Conservation (phyloP, 2,888 invertebrate genomes). For the Mechanitis messenoides region DNA sequence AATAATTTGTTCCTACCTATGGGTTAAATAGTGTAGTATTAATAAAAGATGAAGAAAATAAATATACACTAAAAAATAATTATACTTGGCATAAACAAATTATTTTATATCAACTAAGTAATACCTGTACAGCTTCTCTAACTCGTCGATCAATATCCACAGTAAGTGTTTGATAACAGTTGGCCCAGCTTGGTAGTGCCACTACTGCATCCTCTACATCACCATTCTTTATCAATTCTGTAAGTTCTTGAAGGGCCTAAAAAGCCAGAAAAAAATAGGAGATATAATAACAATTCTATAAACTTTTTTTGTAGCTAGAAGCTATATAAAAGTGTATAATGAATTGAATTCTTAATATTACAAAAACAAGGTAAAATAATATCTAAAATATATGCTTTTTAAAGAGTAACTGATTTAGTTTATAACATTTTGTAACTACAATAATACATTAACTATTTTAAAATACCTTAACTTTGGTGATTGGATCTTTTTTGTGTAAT, state of each 20-base stretch:
- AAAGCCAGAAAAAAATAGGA: slow-evolving; percentile 21
- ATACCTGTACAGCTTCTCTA: slow-evolving; percentile 83
- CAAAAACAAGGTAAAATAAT: no score
- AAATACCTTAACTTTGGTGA: slow-evolving; percentile 89
- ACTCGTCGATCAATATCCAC: slow-evolving; percentile 90
- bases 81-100: no score
- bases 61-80: no score
- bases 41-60: no score
- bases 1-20: no score
- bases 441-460: neutral
- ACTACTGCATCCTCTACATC: slow-evolving; percentile 81
- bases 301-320: no score
- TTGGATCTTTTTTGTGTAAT: slow-evolving; percentile 91
- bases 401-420: no score
- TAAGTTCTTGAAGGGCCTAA: slow-evolving; percentile 89
- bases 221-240: slow-evolving; percentile 79
- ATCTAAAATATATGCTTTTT: no score
- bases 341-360: no score
- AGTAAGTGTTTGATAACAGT: slow-evolving; percentile 84
- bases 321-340: no score
- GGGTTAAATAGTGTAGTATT: no score
- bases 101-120: no score
- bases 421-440: neutral
- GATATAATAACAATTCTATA: neutral
- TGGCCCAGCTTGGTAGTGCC: slow-evolving; percentile 88